Conservation (phyloP, 2,113 vertebrate species). For the Cyprinodon brontotheroides region DNA sequence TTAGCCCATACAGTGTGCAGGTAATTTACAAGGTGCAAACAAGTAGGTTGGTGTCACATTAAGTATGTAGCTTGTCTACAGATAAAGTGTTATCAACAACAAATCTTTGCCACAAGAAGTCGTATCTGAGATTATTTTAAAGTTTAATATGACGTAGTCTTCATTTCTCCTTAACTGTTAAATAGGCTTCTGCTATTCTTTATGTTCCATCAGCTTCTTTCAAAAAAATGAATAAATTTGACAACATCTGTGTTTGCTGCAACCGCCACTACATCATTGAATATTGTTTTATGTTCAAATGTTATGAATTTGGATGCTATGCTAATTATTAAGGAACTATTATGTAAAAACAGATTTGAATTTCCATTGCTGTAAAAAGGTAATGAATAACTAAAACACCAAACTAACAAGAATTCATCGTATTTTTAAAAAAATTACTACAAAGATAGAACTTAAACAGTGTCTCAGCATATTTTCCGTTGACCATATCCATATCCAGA, state of each 20-base stretch:
- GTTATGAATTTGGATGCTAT: too few relatives aligned
- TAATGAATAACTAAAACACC: too few relatives aligned
- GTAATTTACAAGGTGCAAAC: neutral
- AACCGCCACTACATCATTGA: neutral
- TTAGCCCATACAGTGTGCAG: neutral
- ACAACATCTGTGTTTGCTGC: too few relatives aligned
- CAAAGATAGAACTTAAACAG: too few relatives aligned
- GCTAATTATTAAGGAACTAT: neutral
- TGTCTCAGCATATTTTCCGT: too few relatives aligned
- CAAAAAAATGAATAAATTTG: too few relatives aligned
- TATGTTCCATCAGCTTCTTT: too few relatives aligned
- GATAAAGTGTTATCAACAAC: neutral
- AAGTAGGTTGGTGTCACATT: neutral
- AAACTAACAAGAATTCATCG: too few relatives aligned
- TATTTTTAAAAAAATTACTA: too few relatives aligned
- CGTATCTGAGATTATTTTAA: neutral
- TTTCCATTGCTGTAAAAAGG: neutral
- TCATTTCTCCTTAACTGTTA: neutral
- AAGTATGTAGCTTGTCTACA: neutral
- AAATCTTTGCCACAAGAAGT: neutral
- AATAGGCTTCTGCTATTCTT: too few relatives aligned
- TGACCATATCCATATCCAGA: too few relatives aligned
- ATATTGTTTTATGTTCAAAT: neutral
- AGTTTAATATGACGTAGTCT: neutral
- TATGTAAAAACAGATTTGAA: neutral